Evolutionary conservation across 2,888 invertebrate species (phyloP), one percentile per base, ranked within the genome.

Genomic region (Eupithecia subfuscata): DNA sequence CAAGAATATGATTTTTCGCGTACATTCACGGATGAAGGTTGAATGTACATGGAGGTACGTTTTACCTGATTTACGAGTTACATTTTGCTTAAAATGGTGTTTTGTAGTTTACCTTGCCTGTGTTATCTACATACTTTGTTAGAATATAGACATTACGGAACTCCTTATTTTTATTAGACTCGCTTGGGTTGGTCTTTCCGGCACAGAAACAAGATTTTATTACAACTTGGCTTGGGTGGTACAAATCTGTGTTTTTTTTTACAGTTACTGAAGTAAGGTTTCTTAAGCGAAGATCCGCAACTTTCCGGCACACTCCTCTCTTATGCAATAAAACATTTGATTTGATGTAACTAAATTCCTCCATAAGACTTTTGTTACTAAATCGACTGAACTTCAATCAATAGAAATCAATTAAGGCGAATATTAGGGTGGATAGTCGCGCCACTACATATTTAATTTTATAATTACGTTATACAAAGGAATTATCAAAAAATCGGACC

Each of bases 11-110:
- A 75, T 77, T 63, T 78, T 74, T 63, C 64, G 73, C 76, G 30
- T 45, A 71, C 67, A 75, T 60, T 74, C 69, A 71, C 69, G 75
- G 64, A 78, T 75, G 75, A 64, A 73, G 48, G 77, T 65, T 69
- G 73, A 72, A 68, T 71, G 72, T 75, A 22, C 75, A 77, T 75
- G 73, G 1, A 37, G 5, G 6, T 63, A 30, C 63, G 8, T n/a
- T 52, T 56, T 56, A 56, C 52, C 52, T 56, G 52, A 56, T 34
- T 67, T 37, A 22, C 34, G 5, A 67, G n/a, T 81, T 79, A 79
- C 80, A 79, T 71, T 79, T 70, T 72, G 60, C 74, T 73, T 52
- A 75, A 80, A 79, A 82, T 71, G 78, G 75, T 64, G 69, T 68
- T 79, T 80, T 75, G 37, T 16, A n/a, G 67, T 67, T 67, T 67